Evolutionary conservation across 1,140 invertebrate species (phyloP).

Genomic region (Drosophila simulans): DNA sequence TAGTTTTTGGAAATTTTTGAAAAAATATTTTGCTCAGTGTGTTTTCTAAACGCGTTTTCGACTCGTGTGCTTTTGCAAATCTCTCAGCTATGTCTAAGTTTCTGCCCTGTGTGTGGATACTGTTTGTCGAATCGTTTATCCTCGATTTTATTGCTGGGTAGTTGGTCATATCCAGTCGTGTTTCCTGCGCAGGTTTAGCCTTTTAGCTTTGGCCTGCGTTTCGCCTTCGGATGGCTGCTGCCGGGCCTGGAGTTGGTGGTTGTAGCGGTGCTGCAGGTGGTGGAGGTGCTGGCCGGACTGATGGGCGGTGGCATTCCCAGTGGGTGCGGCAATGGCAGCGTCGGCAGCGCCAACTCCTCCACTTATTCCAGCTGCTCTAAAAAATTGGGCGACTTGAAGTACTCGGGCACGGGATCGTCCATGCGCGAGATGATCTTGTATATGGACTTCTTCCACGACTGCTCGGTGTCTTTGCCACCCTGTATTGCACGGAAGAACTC

Average conservation of each 20-base stretch:
- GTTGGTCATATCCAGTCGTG: conserved; percentile 70
- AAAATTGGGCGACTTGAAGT: conserved; percentile 99
- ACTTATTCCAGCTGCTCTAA: conserved; percentile 98
- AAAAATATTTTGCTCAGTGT: conserved; percentile 65
- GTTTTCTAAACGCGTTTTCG: conserved; percentile 51
- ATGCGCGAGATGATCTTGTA: conserved; percentile 99
- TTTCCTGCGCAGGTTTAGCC: conserved; percentile 76
- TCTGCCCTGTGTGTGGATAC: conserved; percentile 8
- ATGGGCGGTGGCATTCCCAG: conserved; percentile 57
- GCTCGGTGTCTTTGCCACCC: conserved; percentile 97
- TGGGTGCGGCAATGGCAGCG: conserved; percentile 48
- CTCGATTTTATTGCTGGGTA: conserved; percentile 5
- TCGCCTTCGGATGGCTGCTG: conserved; percentile 53
- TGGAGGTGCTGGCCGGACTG: conserved; percentile 48
- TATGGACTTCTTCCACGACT: conserved; percentile 99
- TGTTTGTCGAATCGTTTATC: conserved; percentile 3
- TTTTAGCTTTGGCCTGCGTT: conserved; percentile 73
- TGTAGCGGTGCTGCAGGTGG: conserved; percentile 42
- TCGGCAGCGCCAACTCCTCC: conserved; percentile 79
- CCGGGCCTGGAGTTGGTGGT: conserved; percentile 40
- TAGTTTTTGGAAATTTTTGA: conserved; percentile 63
- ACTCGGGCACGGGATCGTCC: conserved; percentile 99
- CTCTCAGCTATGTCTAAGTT: conserved; percentile 25
- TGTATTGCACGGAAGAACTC: conserved; percentile 99
- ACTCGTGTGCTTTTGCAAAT: conserved; percentile 23